Percentiles rank a stretch among this genome's conserved stretches.
Conservation (phyloP, 2,113 vertebrate genomes). For the Megaleporinus macrocephalus region DNA sequence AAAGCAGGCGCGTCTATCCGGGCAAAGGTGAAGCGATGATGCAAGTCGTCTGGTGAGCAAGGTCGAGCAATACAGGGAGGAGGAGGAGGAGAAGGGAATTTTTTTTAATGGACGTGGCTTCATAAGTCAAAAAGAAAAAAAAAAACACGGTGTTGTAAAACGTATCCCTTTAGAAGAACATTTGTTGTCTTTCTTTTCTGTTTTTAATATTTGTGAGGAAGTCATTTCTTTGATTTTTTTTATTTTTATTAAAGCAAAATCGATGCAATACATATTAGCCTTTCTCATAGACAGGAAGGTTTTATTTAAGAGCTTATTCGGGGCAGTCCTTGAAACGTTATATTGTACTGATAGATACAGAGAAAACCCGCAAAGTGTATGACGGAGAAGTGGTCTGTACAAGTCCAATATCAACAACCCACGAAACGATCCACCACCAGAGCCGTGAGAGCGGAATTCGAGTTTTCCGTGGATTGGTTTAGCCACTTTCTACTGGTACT, state of each 20-base stretch:
- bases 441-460: conserved; percentile 53
- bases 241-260: too few species aligned
- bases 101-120: conserved; percentile 57
- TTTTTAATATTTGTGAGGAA: conserved; percentile 60
- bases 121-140: conserved; percentile 62
- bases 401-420: conserved; percentile 12
- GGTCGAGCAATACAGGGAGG: conserved; percentile 68
- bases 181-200: conserved; percentile 57
- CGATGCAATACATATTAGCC: conserved; percentile 78
- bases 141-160: conserved; percentile 62
- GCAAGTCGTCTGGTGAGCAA: conserved; percentile 28
- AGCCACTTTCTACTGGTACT: conserved; percentile 64
- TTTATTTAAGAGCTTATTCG: conserved; percentile 44
- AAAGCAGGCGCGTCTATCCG: conserved; percentile 58
- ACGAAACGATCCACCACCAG: conserved; percentile 35
- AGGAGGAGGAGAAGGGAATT: conserved; percentile 65
- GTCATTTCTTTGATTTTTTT: conserved; percentile 53
- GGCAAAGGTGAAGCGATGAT: conserved; percentile 41
- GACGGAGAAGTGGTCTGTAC: conserved; percentile 63
- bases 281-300: conserved; percentile 49
- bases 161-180: conserved; percentile 73
- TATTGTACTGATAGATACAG: conserved; percentile 64
- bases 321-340: conserved; percentile 51
- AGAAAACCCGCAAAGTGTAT: conserved; percentile 51
- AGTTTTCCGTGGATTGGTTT: conserved; percentile 49